Percentiles rank a stretch among this genome's conserved stretches.
These are phyloP conservation scores for Ectobius pallidus DNA, from an alignment of 2,888 invertebrate genomes.

Conservation along the genomic window DNA sequence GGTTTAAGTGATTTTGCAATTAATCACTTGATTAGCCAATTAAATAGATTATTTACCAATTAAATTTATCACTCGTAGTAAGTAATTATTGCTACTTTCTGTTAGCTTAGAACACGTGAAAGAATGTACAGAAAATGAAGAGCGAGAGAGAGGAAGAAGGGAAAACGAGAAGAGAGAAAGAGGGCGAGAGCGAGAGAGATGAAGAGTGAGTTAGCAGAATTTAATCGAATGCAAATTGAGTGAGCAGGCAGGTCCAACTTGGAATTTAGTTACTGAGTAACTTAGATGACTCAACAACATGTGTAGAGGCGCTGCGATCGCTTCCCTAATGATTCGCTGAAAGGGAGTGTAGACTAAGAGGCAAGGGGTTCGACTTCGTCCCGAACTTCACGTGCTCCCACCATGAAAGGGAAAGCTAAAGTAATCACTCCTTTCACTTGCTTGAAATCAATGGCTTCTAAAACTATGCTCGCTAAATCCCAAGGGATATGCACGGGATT, in stretches of 20 bases:
- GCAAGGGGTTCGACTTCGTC: too few species aligned
- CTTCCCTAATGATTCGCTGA: too few species aligned
- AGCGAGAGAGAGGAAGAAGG: neutral
- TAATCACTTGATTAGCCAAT: neutral
- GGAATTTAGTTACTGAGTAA: constrained; percentile 27
- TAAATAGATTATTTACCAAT: neutral
- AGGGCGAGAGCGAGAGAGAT: constrained; percentile 6
- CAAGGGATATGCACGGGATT: too few species aligned
- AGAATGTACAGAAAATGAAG: neutral
- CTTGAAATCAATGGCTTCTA: too few species aligned
- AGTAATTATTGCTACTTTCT: neutral
- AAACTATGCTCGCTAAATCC: too few species aligned
- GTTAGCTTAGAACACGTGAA: neutral
- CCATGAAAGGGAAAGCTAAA: too few species aligned
- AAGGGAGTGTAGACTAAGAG: too few species aligned
- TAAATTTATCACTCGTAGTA: neutral
- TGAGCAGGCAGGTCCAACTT: constrained; percentile 29
- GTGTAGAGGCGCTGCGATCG: too few species aligned
- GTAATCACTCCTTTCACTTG: too few species aligned
- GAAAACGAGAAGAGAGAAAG: neutral
- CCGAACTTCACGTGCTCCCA: too few species aligned
- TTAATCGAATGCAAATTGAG: constrained; percentile 41
- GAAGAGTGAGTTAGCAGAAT: constrained; percentile 38
- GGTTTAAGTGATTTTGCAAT: neutral
- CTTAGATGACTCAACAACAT: constrained; percentile 29